Evolutionary conservation across 2,888 invertebrate genomes (phyloP).

Genomic region (Papilio demoleus): DNA sequence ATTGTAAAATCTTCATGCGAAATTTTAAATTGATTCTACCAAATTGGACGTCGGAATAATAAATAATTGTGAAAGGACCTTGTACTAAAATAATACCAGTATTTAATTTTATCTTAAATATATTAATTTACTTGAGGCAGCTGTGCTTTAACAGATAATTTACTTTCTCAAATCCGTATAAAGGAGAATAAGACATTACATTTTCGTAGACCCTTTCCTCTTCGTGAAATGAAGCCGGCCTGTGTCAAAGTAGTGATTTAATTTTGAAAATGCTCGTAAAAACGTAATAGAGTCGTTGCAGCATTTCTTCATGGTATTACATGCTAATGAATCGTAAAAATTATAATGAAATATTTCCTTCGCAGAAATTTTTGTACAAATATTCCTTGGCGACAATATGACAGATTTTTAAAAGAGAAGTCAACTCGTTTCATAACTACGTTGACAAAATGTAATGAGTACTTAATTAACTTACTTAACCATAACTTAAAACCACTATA

Average conservation of each 20-base stretch:
- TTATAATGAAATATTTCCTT: background rate
- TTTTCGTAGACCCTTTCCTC: conserved; percentile 34
- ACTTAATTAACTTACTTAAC: too few species aligned
- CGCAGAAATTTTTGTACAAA: background rate
- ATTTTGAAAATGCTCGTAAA: conserved; percentile 36
- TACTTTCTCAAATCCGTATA: conserved; percentile 37
- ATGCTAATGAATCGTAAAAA: conserved; percentile 3
- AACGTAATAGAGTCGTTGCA: conserved; percentile 13
- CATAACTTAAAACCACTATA: too few species aligned
- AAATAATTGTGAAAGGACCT: background rate
- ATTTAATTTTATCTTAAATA: conserved; percentile 22
- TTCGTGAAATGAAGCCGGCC: conserved; percentile 34
- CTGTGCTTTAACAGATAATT: conserved; percentile 38
- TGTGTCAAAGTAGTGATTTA: conserved; percentile 38
- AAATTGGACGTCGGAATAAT: background rate
- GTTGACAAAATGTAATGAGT: too few species aligned
- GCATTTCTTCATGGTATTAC: conserved; percentile 14
- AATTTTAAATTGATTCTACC: background rate
- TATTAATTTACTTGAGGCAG: conserved; percentile 32
- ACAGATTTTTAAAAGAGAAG: background rate
- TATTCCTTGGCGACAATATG: background rate
- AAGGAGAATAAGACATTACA: conserved; percentile 35
- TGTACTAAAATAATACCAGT: background rate
- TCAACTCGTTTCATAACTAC: too few species aligned
- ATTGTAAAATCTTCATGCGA: background rate